Evolutionary conservation across 2,113 vertebrate species (phyloP).

Genomic region (Pangasianodon hypophthalmus): DNA sequence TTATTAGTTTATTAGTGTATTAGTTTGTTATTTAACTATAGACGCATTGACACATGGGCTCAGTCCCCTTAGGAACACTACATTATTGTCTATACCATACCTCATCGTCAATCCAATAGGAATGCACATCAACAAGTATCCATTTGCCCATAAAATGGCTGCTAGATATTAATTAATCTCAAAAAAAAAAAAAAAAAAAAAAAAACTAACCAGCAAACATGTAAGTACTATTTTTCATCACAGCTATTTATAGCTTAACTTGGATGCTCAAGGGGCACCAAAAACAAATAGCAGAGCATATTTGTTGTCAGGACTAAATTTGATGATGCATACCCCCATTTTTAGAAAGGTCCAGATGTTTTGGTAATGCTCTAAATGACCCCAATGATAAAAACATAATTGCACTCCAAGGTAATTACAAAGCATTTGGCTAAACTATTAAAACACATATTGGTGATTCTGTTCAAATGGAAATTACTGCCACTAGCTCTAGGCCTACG

Average conservation of each 20-base stretch:
- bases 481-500: background rate
- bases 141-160: background rate
- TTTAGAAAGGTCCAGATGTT: constrained; percentile 41
- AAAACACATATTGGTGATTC: constrained; percentile 20
- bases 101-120: background rate
- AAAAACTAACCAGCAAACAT: background rate
- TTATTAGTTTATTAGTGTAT: too few species aligned
- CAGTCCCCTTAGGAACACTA: constrained; percentile 12
- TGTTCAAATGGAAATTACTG: constrained; percentile 15
- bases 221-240: background rate
- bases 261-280: background rate
- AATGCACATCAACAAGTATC: background rate
- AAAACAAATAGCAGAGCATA: constrained; percentile 5
- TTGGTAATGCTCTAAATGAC: constrained; percentile 34
- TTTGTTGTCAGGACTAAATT: constrained; percentile 19
- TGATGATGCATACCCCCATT: constrained; percentile 9
- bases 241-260: background rate
- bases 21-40: constrained; percentile 25
- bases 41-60: background rate
- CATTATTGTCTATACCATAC: background rate
- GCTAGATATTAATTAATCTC: background rate
- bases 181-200: background rate
- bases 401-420: constrained; percentile 32
- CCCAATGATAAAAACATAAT: constrained; percentile 5
- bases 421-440: constrained; percentile 16